Conservation (phyloP, 1,140 invertebrate genomes). For the Cyclargus thomasi region DNA sequence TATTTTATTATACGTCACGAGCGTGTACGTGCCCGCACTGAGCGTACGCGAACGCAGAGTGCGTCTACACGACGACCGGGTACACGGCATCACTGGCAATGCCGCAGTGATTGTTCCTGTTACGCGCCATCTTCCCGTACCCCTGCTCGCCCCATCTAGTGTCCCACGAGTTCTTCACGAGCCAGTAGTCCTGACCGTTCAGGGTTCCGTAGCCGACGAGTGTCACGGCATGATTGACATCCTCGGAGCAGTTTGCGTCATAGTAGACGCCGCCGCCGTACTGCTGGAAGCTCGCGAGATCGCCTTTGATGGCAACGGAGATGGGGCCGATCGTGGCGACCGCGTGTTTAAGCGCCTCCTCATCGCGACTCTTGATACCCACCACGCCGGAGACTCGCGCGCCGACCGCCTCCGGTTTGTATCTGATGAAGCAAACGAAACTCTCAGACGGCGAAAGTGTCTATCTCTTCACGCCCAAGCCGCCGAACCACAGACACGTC, state of each 20-base stretch:
- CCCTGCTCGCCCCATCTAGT: conserved; percentile 88
- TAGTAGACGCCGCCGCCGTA: not conserved
- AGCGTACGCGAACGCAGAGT: not conserved
- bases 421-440: not conserved
- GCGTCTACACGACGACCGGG: conserved; percentile 81
- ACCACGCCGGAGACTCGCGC: too few relatives aligned
- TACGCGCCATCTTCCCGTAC: conserved; percentile 93
- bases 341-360: not conserved
- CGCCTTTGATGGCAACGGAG: not conserved
- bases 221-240: not conserved
- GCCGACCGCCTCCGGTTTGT: too few relatives aligned
- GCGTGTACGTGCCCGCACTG: not conserved
- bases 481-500: too few relatives aligned
- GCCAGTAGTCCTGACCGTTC: not conserved
- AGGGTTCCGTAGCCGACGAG: not conserved
- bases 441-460: too few relatives aligned
- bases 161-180: conserved; percentile 76
- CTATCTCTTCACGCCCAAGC: too few relatives aligned
- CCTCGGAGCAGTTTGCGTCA: not conserved
- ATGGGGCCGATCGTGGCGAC: not conserved
- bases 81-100: conserved; percentile 90
- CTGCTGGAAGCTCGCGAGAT: not conserved
- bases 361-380: not conserved
- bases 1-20: too few relatives aligned
- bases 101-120: conserved; percentile 92